Base-by-base conservation (phyloP, 2,888 invertebrate genomes). In the Mactromeris polynyma region DNA sequence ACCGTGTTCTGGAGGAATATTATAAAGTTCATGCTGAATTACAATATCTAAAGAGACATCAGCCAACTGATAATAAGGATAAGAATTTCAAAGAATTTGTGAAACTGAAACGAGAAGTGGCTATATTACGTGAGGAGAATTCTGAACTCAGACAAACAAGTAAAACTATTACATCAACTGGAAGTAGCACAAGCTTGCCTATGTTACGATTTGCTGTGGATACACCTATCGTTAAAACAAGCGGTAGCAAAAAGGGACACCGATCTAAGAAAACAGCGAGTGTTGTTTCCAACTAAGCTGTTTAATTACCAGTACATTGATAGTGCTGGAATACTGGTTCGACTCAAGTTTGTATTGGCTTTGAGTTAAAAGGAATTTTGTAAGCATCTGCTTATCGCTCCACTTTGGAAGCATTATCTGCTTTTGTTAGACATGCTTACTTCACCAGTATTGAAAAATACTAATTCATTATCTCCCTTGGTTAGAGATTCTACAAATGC, bases 31-130 rank as follows among this genome's bases (percentile, higher is more conserved):
- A 90, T 9, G 86, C 86, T 14, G 96, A 96, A 78, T 86, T 95
- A 17, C 91, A 94, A 36, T 83, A 91, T 26, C 80, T 95, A 77
- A 92, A 91, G 83, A 94, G 93, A 85, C 91, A 93, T 73, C 89
- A 93, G 21, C 81, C 91, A 1, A 85, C 86, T 33, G 93, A 93
- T 69, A 90, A 91, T 14, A 94, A 95, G 73, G 93, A 93, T 36
- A 92, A 94, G 51, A 94, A 94, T 17, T 96, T 96, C 90, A 94
- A 94, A 86, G 96, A 96, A 21, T 96, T 95, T 93, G 95, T 96
- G 33, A 92, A 93, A 40, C 54, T 96, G 40, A 96, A 96, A 89
- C 86, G 96, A 58, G 95, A 96, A 83, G 83, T 96, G 33, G 93
- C 92, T 19, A 40, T 85, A 26, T 80, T 95, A 38, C 94, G 93